Base-by-base conservation (phyloP, 2,113 vertebrate species). In the Notothenia rossii region DNA sequence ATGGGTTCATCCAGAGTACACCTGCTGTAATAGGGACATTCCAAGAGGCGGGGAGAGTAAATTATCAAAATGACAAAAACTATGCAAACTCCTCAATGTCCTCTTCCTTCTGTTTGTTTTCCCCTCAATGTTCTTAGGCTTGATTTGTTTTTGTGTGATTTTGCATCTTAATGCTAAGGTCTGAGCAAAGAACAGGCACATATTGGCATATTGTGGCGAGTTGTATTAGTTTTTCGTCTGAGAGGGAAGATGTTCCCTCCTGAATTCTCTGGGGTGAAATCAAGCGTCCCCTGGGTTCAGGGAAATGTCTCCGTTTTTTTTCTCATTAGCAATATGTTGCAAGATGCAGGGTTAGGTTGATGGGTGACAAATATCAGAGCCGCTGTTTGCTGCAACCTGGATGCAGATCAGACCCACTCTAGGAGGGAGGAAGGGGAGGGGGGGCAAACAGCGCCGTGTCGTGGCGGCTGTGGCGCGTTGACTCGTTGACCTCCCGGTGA, bases 1-100 rank as follows among this genome's bases (percentile, higher is more conserved):
- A 92, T 90, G 96, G 96, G 97, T 97, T 97, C 96, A 97, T 94
- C 95, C 94, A 95, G 96, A 97, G 96, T 97, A 96, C 97, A 96
- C 92, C 90, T 92, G 91, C 91, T 92, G 93, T 88, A 93, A 91
- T 87, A 85, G 89, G 89, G 89, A 94, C 92, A 92, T 91, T 92
- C 83, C 88, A 67, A 63, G 79, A 86, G 89, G 84, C 87, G 70
- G 18, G 62, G 81, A 75, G 88, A 91, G 84, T 86, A 77, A 93
- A 93, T 92, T 89, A 93, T 86, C 92, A 92, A 87, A 91, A 92
- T 90, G 91, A 91, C 82, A 87, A 78, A 86, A 90, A 82, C 89
- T 81, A 81, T n/a, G 86, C 86, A 70, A 89, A 86, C 82, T 94
- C 87, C 83, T 85, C 83, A 74, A 77, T 73, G 88, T 72, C 78